Conservation (phyloP, 2,113 vertebrate genomes). For the Solea solea region DNA sequence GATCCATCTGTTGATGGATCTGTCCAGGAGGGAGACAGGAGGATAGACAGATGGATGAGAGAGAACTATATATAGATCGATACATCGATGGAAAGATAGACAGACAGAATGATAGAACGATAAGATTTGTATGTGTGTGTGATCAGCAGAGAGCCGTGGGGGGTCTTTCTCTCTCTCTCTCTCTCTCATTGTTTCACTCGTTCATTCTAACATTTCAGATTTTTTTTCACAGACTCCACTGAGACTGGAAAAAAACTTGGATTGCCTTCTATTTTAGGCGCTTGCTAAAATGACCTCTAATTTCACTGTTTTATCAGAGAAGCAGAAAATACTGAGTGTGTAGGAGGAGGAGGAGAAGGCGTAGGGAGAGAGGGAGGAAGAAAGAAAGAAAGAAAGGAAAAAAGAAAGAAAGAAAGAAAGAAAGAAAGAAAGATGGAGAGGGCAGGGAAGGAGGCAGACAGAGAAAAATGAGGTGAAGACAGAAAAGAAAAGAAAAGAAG, state of each 20-base stretch:
- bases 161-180: too few relatives aligned
- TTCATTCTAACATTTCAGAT: conserved; percentile 55
- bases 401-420: too few relatives aligned
- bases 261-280: conserved; percentile 73
- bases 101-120: background rate
- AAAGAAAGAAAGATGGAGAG: too few relatives aligned
- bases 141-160: too few relatives aligned
- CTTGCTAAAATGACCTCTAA: conserved; percentile 72
- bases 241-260: conserved; percentile 64
- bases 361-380: background rate
- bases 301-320: conserved; percentile 67
- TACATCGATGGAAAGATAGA: background rate
- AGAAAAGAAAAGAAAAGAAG: background rate
- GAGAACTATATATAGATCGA: background rate
- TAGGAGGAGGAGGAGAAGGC: conserved; percentile 1
- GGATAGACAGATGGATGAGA: background rate
- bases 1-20: background rate
- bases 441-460: background rate
- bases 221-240: conserved; percentile 61
- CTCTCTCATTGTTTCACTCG: background rate
- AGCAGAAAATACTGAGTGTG: conserved; percentile 23
- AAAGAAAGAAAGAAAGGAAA: background rate
- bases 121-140: background rate
- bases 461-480: conserved; percentile 15
- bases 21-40: too few relatives aligned